Evolutionary conservation across 1,140 invertebrate genomes (phyloP).

Genomic region (Callitettix versicolor): DNA sequence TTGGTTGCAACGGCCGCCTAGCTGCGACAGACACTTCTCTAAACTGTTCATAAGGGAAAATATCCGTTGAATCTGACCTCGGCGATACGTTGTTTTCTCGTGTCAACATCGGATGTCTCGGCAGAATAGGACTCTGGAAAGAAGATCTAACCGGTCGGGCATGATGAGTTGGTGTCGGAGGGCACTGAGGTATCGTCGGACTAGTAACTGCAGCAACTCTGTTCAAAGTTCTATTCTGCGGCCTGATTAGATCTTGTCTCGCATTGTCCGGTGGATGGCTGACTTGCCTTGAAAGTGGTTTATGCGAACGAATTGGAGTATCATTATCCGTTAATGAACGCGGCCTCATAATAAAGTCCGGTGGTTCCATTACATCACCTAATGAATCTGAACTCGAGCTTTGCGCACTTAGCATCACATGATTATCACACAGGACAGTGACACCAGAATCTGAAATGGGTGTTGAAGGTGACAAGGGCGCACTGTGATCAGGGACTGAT

Average conservation of each 20-base stretch:
- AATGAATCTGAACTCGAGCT: conserved; percentile 27
- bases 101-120: not conserved
- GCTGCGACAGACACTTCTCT: conserved; percentile 14
- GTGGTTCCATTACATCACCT: conserved; percentile 12
- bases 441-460: conserved; percentile 1
- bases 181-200: conserved; percentile 43
- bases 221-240: conserved; percentile 14
- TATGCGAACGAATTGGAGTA: conserved; percentile 42
- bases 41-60: conserved; percentile 1
- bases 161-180: conserved; percentile 73
- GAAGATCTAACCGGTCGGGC: conserved; percentile 40
- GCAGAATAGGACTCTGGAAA: conserved; percentile 27
- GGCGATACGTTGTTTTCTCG: not conserved
- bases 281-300: conserved; percentile 42
- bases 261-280: conserved; percentile 23
- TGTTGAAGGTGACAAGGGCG: conserved; percentile 3
- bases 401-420: conserved; percentile 25
- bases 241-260: conserved; percentile 5
- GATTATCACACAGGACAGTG: conserved; percentile 22
- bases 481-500: not conserved
- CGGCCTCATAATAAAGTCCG: not conserved
- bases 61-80: conserved; percentile 9
- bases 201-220: conserved; percentile 17
- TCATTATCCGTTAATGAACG: conserved; percentile 19
- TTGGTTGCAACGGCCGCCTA: conserved; percentile 20